These are phyloP conservation scores for Mimas tiliae DNA, from an alignment of 2,888 invertebrate genomes.

Conservation along the genomic window DNA sequence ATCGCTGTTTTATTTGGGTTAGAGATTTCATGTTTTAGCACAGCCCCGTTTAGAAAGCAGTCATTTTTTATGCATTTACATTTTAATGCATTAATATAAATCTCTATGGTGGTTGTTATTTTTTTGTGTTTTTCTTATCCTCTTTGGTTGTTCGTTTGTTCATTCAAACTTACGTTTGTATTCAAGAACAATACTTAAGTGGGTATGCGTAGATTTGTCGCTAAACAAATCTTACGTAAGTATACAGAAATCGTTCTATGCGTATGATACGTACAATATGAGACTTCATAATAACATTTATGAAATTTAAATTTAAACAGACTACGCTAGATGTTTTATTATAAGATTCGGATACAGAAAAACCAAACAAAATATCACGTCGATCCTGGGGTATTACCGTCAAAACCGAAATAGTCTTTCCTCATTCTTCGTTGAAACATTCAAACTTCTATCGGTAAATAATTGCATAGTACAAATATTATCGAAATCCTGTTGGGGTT, in stretches of 20 bases:
- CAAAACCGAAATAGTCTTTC: slow-evolving; percentile 3
- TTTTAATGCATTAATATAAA: too few relatives aligned
- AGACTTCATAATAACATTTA: too few relatives aligned
- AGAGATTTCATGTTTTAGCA: not conserved
- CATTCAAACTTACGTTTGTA: too few relatives aligned
- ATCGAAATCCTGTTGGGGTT: not conserved
- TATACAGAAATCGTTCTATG: too few relatives aligned
- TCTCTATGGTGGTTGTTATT: too few relatives aligned
- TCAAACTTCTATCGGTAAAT: not conserved
- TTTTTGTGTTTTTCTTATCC: too few relatives aligned
- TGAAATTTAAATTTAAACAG: too few relatives aligned
- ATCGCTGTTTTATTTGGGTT: slow-evolving; percentile 3
- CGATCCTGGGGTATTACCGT: not conserved
- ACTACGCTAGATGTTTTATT: not conserved
- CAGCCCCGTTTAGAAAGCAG: not conserved
- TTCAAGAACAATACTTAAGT: too few relatives aligned
- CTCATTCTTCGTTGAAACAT: slow-evolving; percentile 14
- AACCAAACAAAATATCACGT: not conserved
- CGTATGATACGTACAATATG: too few relatives aligned
- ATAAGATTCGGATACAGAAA: not conserved
- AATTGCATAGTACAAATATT: slow-evolving; percentile 19
- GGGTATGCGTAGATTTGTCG: too few relatives aligned
- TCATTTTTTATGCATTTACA: not conserved
- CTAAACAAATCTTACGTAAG: too few relatives aligned
- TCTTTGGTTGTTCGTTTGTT: too few relatives aligned